These are phyloP conservation scores for Cheilosia scutellata DNA, from an alignment of 2,888 invertebrate species.

Conservation along the genomic window DNA sequence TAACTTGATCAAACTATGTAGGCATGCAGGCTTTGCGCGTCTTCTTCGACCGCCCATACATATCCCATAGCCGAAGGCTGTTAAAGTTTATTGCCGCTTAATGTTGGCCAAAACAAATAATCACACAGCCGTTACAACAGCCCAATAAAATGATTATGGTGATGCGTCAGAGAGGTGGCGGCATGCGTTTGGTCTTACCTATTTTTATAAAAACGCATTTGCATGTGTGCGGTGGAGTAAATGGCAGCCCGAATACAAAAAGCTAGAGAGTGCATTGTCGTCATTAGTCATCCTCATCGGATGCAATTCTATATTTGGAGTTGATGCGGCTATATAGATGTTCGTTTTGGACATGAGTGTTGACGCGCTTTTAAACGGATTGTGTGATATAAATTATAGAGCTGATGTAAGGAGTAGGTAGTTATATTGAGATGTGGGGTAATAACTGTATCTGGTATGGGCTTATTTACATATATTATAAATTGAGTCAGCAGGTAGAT, in stretches of 20 bases:
- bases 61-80: conserved; percentile 16
- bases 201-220: conserved; percentile 34
- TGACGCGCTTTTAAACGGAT: conserved; percentile 7
- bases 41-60: conserved; percentile 4
- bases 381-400: neutral
- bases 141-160: neutral
- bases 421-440: neutral
- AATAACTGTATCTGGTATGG: neutral
- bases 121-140: conserved; percentile 22
- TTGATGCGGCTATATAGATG: neutral
- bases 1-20: conserved; percentile 16
- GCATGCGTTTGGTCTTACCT: conserved; percentile 3
- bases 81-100: conserved; percentile 33
- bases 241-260: neutral
- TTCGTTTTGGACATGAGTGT: neutral
- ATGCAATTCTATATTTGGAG: conserved; percentile 49
- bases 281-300: conserved; percentile 52
- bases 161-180: conserved; percentile 11
- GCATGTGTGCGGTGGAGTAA: conserved; percentile 7
- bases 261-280: conserved; percentile 36
- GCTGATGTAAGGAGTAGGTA: neutral
- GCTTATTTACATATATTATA: too few species aligned
- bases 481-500: too few species aligned
- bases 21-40: conserved; percentile 1
- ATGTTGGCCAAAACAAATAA: conserved; percentile 22